Evolutionary conservation across 2,888 invertebrate species (phyloP).

Genomic region (Notodonta dromedarius): DNA sequence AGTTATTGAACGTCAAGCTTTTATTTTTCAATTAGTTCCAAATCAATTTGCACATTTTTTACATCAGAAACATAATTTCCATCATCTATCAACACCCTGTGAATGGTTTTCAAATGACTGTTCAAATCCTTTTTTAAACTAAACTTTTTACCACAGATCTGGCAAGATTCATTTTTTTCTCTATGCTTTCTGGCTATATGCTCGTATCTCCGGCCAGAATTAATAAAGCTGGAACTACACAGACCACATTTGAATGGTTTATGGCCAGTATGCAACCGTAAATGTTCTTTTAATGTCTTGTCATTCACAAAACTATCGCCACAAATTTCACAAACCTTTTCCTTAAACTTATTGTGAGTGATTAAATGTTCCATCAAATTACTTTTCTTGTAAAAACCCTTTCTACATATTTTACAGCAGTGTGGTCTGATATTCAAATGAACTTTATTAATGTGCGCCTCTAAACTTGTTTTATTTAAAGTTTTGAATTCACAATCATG

Average conservation of each 20-base stretch:
- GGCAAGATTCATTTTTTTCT: conserved; percentile 53
- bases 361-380: conserved; percentile 54
- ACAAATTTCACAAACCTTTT: conserved; percentile 61
- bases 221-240: conserved; percentile 57
- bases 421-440: conserved; percentile 56
- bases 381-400: conserved; percentile 62
- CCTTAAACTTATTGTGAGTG: conserved; percentile 48
- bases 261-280: conserved; percentile 55
- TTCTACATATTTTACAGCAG: conserved; percentile 53
- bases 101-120: conserved; percentile 56
- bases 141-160: conserved; percentile 61
- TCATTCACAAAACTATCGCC: conserved; percentile 55
- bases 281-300: conserved; percentile 58
- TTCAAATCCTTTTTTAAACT: conserved; percentile 61
- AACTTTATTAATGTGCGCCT: conserved; percentile 60
- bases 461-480: conserved; percentile 50
- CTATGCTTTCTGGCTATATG: conserved; percentile 62
- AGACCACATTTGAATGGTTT: conserved; percentile 59
- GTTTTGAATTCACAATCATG: conserved; percentile 51
- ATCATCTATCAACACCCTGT: conserved; percentile 22
- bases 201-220: conserved; percentile 57
- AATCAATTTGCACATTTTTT: neutral
- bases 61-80: neutral
- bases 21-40: neutral
- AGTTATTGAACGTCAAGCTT: neutral